Conservation (phyloP, 2,113 vertebrate species). For the Caranx ignobilis region DNA sequence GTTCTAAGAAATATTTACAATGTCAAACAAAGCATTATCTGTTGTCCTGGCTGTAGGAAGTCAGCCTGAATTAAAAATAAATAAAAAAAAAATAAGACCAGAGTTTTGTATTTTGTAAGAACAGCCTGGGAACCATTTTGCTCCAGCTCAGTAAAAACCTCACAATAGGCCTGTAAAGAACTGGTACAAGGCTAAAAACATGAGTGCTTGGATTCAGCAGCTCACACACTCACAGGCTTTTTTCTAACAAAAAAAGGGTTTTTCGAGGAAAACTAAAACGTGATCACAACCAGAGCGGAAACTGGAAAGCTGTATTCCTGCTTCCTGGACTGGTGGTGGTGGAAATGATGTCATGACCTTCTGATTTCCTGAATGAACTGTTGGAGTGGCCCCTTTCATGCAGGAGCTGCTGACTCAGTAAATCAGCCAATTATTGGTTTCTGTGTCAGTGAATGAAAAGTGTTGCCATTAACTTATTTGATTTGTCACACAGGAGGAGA, state of each 20-base stretch:
- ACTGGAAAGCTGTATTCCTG: conserved; percentile 63
- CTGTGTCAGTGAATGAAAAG: background rate
- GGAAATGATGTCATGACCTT: conserved; percentile 86
- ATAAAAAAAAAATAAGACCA: too few relatives aligned
- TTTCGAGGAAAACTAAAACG: conserved; percentile 45
- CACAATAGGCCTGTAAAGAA: background rate
- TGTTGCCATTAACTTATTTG: background rate
- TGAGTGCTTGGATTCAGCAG: background rate
- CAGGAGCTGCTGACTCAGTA: conserved; percentile 51
- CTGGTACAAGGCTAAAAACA: background rate
- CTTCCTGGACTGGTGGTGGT: conserved; percentile 78
- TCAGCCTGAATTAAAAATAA: background rate
- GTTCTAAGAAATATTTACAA: background rate
- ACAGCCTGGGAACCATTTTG: too few relatives aligned
- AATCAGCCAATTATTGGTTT: conserved; percentile 47
- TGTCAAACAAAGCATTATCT: background rate
- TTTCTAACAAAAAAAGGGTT: conserved; percentile 9
- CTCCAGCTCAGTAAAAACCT: background rate
- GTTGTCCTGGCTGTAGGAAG: background rate
- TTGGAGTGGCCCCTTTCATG: conserved; percentile 67
- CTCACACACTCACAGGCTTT: background rate
- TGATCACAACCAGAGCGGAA: conserved; percentile 59
- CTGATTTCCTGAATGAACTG: conserved; percentile 86
- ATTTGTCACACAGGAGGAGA: background rate
- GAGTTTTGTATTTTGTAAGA: too few relatives aligned